Base-by-base conservation (phyloP, 2,888 invertebrate species). In the Helicoverpa assulta region DNA sequence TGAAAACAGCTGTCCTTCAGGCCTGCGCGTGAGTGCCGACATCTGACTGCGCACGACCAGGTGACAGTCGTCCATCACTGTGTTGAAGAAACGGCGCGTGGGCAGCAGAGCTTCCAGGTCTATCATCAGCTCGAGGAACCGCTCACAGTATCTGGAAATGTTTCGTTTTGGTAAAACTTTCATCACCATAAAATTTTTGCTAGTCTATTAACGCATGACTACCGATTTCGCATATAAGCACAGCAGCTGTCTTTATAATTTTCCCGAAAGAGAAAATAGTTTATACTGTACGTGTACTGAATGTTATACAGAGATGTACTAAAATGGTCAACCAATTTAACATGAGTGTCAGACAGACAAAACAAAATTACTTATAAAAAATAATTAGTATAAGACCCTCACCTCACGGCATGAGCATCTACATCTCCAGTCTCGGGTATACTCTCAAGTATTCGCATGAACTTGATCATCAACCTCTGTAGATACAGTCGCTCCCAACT, bases 61-160 rank as follows among this genome's bases (percentile, higher is more conserved):
- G 91, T 99, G 99, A 75, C 98, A 97, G 93, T 99, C 99, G 89
- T 99, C 99, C 92, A 99, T 96, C 1, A 99, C 97, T 0, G 98
- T 98, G 93, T 99, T 99, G 93, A 99, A 99, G 94, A 99, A 99
- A 59, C 99, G 96, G 50, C 99, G 96, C 0, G 99, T 99, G 0
- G 99, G 99, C 85, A 99, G 93, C 78, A 99, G 95, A 0, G 99
- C 99, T 89, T 99, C 99, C 82, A 99, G 95, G 92, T 99, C 99
- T 67, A 99, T 99, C 93, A 99, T 96, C 78, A 99, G 96, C 94
- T 99, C 99, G 73, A 99, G 92, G 93, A 99, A 99, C 54, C 99
- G 96, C 95, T 99, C 99, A 92, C 99, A 99, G 91, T 99, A 99
- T 82, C 95, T 97, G 73, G 16, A 67, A 63, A 63, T 43, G n/a